These are phyloP conservation scores for Micronycteris hirsuta DNA, from an alignment of 2,113 vertebrate species.

Conservation along the genomic window DNA sequence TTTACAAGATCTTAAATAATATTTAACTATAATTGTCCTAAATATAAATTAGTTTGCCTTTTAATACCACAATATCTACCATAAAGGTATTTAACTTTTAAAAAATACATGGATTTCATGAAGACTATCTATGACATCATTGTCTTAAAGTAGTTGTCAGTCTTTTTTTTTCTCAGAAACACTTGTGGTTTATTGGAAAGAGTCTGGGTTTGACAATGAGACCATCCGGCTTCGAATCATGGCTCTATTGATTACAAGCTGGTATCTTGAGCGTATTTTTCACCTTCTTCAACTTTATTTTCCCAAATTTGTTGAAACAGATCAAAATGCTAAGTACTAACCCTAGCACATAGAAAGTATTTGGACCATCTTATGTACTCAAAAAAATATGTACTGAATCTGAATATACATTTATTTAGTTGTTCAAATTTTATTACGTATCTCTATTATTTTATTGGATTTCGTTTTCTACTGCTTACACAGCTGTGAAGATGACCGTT, in stretches of 20 bases:
- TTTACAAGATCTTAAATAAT: conserved; percentile 17
- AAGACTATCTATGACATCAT: not conserved
- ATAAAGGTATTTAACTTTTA: not conserved
- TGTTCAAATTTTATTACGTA: not conserved
- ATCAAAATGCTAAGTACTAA: conserved; percentile 32
- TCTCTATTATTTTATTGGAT: not conserved
- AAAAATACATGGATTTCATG: not conserved
- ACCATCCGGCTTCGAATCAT: not conserved
- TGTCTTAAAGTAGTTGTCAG: not conserved
- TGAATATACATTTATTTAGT: conserved; percentile 4
- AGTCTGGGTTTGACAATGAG: not conserved
- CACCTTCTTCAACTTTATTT: not conserved
- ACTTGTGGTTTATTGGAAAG: not conserved
- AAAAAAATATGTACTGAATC: not conserved
- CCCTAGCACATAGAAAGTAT: not conserved
- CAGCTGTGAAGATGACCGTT: not conserved
- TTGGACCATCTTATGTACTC: not conserved
- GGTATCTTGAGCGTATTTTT: conserved; percentile 12
- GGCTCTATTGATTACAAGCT: not conserved
- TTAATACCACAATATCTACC: not conserved
- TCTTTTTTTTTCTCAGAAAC: not conserved
- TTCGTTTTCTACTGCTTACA: not conserved
- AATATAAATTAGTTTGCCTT: conserved; percentile 7
- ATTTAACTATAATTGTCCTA: not conserved
- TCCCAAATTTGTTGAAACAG: conserved; percentile 19